phyloP scores from a whole-genome alignment of 2,888 invertebrate genomes.

The Trachelus tabidus region DNA sequence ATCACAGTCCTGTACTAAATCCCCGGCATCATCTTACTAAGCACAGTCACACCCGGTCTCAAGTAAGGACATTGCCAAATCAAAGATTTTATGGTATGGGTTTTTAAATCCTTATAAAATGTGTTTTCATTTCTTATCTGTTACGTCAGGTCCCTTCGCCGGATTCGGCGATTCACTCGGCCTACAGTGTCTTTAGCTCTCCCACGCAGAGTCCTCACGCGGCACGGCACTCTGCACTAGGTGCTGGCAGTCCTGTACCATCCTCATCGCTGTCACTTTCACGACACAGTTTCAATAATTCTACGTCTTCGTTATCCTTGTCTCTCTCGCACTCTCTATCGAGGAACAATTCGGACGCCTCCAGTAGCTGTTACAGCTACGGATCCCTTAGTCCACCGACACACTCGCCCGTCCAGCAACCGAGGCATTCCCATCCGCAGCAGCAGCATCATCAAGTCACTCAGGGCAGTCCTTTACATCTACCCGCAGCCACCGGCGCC shows the following conservation, averaged over 20 bases:
- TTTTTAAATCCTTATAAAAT: slow-evolving; percentile 3
- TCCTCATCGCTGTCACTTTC: slow-evolving; percentile 63
- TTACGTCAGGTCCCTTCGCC: slow-evolving; percentile 74
- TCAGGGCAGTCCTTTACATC: slow-evolving; percentile 68
- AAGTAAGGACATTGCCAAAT: slow-evolving; percentile 37
- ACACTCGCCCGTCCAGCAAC: slow-evolving; percentile 84
- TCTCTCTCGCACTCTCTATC: slow-evolving; percentile 84
- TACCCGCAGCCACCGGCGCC: slow-evolving; percentile 55
- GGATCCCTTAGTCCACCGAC: slow-evolving; percentile 75
- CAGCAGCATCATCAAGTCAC: slow-evolving; percentile 56
- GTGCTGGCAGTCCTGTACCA: slow-evolving; percentile 62
- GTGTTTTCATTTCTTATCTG: not conserved
- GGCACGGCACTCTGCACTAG: slow-evolving; percentile 78
- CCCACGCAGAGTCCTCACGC: slow-evolving; percentile 90
- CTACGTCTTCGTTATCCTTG: slow-evolving; percentile 66
- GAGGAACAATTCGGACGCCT: slow-evolving; percentile 91
- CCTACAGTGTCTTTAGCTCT: slow-evolving; percentile 84
- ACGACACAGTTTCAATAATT: slow-evolving; percentile 64
- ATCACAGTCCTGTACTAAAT: slow-evolving; percentile 73
- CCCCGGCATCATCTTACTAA: slow-evolving; percentile 64
- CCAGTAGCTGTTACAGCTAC: slow-evolving; percentile 89
- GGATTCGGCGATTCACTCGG: slow-evolving; percentile 90
- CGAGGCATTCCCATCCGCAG: slow-evolving; percentile 65
- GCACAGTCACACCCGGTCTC: slow-evolving; percentile 63
- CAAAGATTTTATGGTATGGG: not conserved